phyloP scores from a whole-genome alignment of 2,888 invertebrate genomes.

The Heliothis peltigera region DNA sequence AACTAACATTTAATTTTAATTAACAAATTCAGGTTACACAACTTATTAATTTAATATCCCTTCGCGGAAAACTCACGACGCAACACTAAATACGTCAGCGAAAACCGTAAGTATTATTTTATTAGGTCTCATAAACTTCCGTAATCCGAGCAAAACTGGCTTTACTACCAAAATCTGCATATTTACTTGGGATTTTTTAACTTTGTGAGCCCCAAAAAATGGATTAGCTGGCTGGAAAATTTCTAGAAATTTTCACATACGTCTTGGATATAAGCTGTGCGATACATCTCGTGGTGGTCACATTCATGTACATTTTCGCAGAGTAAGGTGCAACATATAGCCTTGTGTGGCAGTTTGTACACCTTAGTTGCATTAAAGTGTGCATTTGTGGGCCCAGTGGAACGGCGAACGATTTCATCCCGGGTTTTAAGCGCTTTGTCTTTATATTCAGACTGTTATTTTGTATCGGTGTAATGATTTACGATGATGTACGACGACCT shows the following conservation, averaged over 20 bases:
- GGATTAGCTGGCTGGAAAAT: neutral
- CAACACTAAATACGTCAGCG: constrained; percentile 39
- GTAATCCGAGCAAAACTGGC: constrained; percentile 39
- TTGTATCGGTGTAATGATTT: constrained; percentile 19
- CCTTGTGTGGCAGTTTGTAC: constrained; percentile 35
- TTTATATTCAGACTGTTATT: constrained; percentile 28
- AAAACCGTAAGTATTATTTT: constrained; percentile 50
- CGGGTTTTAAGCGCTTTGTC: constrained; percentile 41
- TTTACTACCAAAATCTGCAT: constrained; percentile 37
- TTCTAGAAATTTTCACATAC: neutral
- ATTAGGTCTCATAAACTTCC: constrained; percentile 46
- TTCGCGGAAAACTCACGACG: constrained; percentile 15
- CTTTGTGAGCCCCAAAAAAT: constrained; percentile 7
- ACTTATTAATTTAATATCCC: constrained; percentile 1
- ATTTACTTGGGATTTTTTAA: constrained; percentile 25
- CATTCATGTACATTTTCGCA: constrained; percentile 31
- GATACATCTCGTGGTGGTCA: constrained; percentile 21
- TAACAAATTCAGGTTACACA: neutral
- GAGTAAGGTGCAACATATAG: constrained; percentile 34
- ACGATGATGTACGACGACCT: too few species aligned
- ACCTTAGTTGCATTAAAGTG: constrained; percentile 32
- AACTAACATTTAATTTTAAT: too few species aligned
- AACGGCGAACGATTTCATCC: constrained; percentile 46
- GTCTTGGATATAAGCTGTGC: constrained; percentile 5
- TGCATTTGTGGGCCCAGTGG: constrained; percentile 48